phyloP scores from a whole-genome alignment of 2,797 vertebrate species.

The Lindbergichthys nudifrons region DNA sequence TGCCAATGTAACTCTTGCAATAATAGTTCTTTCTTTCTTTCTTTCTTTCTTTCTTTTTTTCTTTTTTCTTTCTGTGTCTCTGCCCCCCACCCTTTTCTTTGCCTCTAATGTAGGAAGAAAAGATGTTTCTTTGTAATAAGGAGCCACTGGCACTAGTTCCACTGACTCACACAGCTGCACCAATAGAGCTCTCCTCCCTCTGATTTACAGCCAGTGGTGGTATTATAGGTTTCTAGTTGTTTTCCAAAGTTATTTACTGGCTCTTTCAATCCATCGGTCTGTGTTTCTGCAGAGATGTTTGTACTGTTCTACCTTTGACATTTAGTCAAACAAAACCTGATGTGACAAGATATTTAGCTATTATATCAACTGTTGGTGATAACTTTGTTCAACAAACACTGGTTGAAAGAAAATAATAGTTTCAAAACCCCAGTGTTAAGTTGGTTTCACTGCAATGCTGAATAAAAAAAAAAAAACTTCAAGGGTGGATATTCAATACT shows the following conservation, averaged over 20 bases:
- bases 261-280: slow-evolving; percentile 21
- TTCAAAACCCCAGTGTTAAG: background rate
- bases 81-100: slow-evolving; percentile 8
- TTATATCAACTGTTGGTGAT: background rate
- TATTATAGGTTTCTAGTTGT: slow-evolving; percentile 39
- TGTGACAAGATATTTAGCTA: background rate
- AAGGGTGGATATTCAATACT: slow-evolving; percentile 23
- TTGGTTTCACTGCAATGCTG: background rate
- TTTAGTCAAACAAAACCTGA: slow-evolving; percentile 13
- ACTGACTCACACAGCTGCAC: slow-evolving; percentile 68
- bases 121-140: slow-evolving; percentile 73
- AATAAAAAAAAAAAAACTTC: background rate
- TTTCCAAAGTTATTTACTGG: slow-evolving; percentile 49
- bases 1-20: slow-evolving; percentile 1
- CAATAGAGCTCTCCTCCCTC: slow-evolving; percentile 43
- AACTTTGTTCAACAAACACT: background rate
- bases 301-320: slow-evolving; percentile 12
- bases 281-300: slow-evolving; percentile 17
- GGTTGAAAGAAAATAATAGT: background rate
- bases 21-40: slow-evolving; percentile 25
- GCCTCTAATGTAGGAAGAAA: slow-evolving; percentile 70
- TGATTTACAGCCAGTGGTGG: slow-evolving; percentile 47
- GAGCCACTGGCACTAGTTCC: slow-evolving; percentile 45
- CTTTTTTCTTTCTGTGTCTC: slow-evolving; percentile 11
- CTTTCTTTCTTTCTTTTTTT: slow-evolving; percentile 25